Conservation (phyloP, 2,888 invertebrate species). For the Hermaeophaga mercurialis region DNA sequence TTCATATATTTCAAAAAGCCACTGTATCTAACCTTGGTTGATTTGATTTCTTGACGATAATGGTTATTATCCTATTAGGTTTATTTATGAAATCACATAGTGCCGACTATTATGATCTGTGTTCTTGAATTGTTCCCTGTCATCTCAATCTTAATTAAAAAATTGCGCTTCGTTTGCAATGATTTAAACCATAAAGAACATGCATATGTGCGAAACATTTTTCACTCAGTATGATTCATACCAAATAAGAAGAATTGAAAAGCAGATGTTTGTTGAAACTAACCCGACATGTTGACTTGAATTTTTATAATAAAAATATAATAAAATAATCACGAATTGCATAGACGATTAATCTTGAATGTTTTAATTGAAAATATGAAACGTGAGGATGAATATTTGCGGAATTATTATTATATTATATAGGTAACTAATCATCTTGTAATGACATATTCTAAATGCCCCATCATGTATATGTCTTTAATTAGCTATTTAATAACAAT, state of each 20-base stretch:
- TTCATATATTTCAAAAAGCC: too few relatives aligned
- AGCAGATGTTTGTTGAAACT: too few relatives aligned
- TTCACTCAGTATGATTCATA: slow-evolving; percentile 2
- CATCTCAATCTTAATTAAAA: slow-evolving; percentile 15
- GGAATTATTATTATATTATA: slow-evolving; percentile 2
- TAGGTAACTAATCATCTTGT: slow-evolving; percentile 1
- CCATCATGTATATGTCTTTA: neutral
- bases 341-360: too few relatives aligned
- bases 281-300: too few relatives aligned
- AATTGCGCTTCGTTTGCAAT: slow-evolving; percentile 13
- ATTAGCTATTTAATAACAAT: neutral
- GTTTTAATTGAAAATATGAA: neutral
- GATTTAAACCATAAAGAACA: slow-evolving; percentile 1
- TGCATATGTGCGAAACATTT: slow-evolving; percentile 9
- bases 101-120: neutral
- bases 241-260: neutral
- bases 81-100: slow-evolving; percentile 4
- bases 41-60: too few relatives aligned
- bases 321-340: slow-evolving; percentile 6
- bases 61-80: too few relatives aligned
- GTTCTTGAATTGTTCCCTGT: neutral
- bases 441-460: neutral
- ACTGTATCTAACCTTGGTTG: too few relatives aligned
- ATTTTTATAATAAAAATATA: neutral
- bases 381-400: neutral